A percentile compares a stretch with the other conserved stretches of the same genome.
phyloP scores from a whole-genome alignment of 2,797 vertebrate species.

The Hemitrygon akajei region DNA sequence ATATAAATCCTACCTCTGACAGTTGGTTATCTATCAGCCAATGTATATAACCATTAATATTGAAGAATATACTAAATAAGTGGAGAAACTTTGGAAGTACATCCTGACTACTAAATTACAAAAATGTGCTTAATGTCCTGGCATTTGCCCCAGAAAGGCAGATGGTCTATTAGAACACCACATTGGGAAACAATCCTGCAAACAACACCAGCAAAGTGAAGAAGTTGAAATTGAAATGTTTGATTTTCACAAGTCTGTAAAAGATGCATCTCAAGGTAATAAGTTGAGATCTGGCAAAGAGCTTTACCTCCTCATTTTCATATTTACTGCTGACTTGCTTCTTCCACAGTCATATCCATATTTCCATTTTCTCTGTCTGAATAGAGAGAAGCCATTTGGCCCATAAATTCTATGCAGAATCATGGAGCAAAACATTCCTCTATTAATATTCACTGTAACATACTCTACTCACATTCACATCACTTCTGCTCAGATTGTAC shows the following conservation, averaged over 20 bases:
- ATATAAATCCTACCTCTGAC: too few relatives aligned
- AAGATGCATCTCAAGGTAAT: not conserved
- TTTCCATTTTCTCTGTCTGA: too few relatives aligned
- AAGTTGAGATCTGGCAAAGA: not conserved
- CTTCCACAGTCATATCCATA: too few relatives aligned
- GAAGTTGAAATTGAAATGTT: not conserved
- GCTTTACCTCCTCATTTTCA: not conserved
- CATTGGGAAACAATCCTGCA: not conserved
- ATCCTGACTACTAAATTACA: not conserved
- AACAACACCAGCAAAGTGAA: not conserved
- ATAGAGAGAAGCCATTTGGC: too few relatives aligned
- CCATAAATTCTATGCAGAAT: too few relatives aligned
- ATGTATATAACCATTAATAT: not conserved
- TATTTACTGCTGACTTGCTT: not conserved
- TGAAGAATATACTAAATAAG: not conserved
- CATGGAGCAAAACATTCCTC: too few relatives aligned
- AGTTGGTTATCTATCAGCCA: not conserved
- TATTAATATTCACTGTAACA: too few relatives aligned
- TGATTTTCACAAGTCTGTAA: not conserved
- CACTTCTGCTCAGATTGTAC: too few relatives aligned
- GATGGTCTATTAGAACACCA: not conserved
- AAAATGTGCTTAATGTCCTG: not conserved
- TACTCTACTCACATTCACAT: too few relatives aligned
- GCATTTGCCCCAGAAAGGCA: not conserved
- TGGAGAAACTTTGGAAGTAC: not conserved